phyloP scores from a whole-genome alignment of 2,888 invertebrate species.

The Drosophila greeni region DNA sequence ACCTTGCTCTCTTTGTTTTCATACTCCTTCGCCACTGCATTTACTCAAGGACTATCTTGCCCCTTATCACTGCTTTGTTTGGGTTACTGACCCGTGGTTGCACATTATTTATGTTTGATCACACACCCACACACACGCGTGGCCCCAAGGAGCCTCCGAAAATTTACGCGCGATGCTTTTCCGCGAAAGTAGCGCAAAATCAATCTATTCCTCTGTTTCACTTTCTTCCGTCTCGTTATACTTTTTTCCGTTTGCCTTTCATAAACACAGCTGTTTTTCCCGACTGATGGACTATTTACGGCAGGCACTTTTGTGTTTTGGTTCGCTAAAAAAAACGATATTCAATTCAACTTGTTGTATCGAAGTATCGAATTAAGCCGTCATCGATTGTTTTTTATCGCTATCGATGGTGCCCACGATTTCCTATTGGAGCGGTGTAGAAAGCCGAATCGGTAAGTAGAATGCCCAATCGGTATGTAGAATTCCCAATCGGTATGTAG shows the following conservation, averaged over 20 bases:
- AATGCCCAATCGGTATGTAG: too few species aligned
- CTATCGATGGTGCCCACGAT: too few species aligned
- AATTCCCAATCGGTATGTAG: too few species aligned
- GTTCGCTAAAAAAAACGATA: too few species aligned
- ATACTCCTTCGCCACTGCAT: constrained; percentile 39
- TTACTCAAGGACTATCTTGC: constrained; percentile 21
- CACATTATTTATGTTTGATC: constrained; percentile 26
- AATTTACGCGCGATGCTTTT: constrained; percentile 23
- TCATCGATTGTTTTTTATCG: too few species aligned
- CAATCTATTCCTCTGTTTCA: constrained; percentile 23
- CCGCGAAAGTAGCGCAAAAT: constrained; percentile 27
- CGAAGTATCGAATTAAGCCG: too few species aligned
- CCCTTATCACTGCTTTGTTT: constrained; percentile 51
- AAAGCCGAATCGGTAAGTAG: too few species aligned
- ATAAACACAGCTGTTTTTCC: constrained; percentile 3
- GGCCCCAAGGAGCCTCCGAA: constrained; percentile 1
- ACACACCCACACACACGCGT: constrained; percentile 14
- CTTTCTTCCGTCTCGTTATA: neutral
- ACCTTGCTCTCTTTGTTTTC: constrained; percentile 50
- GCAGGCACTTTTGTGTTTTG: constrained; percentile 4
- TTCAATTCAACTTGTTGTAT: too few species aligned
- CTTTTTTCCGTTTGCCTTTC: neutral
- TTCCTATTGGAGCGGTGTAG: too few species aligned
- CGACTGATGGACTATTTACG: neutral
- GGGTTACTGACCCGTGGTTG: constrained; percentile 35